Percentiles rank a stretch among this genome's conserved stretches.
Evolutionary conservation across 2,797 vertebrate species (phyloP).

Genomic region (Rhynchonycteris naso): DNA sequence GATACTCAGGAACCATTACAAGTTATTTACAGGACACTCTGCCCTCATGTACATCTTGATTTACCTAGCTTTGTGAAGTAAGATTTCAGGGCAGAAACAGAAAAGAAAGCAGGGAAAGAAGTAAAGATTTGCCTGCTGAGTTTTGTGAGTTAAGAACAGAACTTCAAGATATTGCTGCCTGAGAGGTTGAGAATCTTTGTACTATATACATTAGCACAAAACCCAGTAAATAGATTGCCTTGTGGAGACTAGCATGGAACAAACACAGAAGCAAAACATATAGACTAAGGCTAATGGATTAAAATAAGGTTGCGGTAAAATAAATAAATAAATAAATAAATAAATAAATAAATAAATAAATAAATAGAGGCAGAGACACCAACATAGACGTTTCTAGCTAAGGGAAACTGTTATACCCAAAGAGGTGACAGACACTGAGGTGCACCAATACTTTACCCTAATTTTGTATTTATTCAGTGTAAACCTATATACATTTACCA

Average conservation of each 20-base stretch:
- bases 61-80: not conserved
- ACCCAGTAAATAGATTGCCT: not conserved
- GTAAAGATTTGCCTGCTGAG: not conserved
- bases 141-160: not conserved
- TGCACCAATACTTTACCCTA: not conserved
- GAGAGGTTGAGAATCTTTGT: not conserved
- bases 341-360: not conserved
- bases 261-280: not conserved
- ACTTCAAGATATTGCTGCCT: not conserved
- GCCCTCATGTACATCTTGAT: not conserved
- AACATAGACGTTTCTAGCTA: not conserved
- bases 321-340: not conserved
- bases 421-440: not conserved
- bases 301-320: not conserved
- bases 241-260: not conserved
- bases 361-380: not conserved
- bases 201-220: not conserved
- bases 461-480: not conserved
- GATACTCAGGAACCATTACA: not conserved
- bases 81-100: not conserved
- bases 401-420: not conserved
- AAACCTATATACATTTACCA: not conserved
- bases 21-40: not conserved
- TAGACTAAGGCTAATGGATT: not conserved
- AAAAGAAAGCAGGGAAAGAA: not conserved